A percentile compares a stretch with the other conserved stretches of the same genome.
Conservation (phyloP, 2,113 vertebrate species). For the Daboia siamensis region DNA sequence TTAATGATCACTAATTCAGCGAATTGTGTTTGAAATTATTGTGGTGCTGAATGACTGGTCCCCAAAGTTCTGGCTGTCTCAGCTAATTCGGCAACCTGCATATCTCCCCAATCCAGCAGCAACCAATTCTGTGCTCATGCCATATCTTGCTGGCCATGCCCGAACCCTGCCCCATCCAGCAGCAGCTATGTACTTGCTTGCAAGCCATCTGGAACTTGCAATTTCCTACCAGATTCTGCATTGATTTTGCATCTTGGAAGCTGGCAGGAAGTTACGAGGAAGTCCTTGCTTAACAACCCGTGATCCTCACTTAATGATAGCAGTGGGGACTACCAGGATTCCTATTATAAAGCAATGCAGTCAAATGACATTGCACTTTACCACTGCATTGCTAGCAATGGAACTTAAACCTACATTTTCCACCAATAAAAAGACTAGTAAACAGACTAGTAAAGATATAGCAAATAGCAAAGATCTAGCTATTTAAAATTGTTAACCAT, state of each 20-base stretch:
- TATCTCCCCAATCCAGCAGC: not conserved
- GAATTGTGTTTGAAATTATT: not conserved
- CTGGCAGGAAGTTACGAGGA: not conserved
- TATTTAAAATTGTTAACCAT: not conserved
- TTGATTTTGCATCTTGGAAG: not conserved
- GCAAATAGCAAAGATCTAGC: not conserved
- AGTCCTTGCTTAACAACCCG: not conserved
- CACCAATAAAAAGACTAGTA: not conserved
- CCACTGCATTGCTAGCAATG: not conserved
- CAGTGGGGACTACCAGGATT: not conserved
- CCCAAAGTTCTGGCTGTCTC: not conserved
- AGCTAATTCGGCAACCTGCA: not conserved
- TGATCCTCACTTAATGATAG: not conserved
- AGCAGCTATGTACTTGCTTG: not conserved
- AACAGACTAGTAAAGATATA: slow-evolving; percentile 3
- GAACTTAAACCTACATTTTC: not conserved
- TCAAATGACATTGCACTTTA: not conserved
- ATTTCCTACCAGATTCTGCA: not conserved
- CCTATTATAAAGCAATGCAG: not conserved
- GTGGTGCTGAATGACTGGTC: not conserved
- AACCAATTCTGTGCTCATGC: not conserved
- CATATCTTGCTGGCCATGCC: not conserved
- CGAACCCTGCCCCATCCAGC: not conserved
- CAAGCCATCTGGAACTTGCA: not conserved
- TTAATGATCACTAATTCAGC: not conserved